Percentiles rank a stretch among this genome's conserved stretches.
These are phyloP conservation scores for Papilio helenus DNA, from an alignment of 1,140 invertebrate species.

Conservation along the genomic window DNA sequence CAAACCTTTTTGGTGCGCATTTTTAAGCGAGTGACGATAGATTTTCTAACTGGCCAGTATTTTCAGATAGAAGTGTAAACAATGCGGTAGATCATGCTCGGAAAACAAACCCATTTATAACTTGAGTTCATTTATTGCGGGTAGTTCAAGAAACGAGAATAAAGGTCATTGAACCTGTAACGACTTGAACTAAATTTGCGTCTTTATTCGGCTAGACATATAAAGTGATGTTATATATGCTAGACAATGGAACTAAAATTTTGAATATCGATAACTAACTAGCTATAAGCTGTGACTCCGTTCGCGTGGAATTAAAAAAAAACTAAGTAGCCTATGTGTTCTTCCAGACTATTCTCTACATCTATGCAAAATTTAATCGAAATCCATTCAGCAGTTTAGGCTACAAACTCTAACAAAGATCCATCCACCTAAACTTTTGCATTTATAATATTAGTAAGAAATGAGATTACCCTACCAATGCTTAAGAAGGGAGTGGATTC, in stretches of 20 bases:
- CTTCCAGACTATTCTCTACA: too few species aligned
- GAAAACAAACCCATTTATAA: constrained; percentile 19
- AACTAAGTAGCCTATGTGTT: too few species aligned
- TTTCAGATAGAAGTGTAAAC: not conserved
- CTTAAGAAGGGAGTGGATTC: too few species aligned
- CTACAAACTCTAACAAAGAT: too few species aligned
- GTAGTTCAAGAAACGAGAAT: not conserved
- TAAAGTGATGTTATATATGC: not conserved
- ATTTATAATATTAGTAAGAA: too few species aligned
- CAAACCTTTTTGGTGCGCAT: not conserved
- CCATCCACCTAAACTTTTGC: too few species aligned
- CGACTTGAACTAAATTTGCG: not conserved
- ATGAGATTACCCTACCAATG: too few species aligned
- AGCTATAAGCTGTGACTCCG: too few species aligned
- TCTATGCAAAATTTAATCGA: too few species aligned
- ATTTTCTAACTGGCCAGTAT: not conserved
- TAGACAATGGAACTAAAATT: not conserved
- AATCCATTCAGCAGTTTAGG: too few species aligned
- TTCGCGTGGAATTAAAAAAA: too few species aligned
- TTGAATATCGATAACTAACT: too few species aligned
- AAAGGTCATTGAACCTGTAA: not conserved
- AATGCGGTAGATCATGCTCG: not conserved
- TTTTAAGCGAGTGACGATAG: not conserved
- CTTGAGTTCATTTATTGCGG: not conserved
- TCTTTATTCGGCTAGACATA: constrained; percentile 2